Conservation (phyloP, 2,888 invertebrate genomes). For the Pocota personata region DNA sequence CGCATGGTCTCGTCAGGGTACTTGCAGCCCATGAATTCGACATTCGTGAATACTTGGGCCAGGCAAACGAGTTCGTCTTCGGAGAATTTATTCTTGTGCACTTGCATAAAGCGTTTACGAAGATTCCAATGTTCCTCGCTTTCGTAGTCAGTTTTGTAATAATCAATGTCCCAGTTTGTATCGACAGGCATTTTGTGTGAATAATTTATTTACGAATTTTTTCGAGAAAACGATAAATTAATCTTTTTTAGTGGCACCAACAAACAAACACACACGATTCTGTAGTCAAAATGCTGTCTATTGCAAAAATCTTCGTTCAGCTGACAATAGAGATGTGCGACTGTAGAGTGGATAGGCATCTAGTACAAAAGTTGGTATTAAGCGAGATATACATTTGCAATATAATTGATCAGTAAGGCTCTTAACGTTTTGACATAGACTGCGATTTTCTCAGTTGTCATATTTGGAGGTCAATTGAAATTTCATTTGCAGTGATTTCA, state of each 20-base stretch:
- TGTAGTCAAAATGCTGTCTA: neutral
- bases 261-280: neutral
- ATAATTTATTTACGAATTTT: neutral
- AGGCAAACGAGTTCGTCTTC: constrained; percentile 92
- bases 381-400: too few species aligned
- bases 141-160: constrained; percentile 90
- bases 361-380: too few species aligned
- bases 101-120: constrained; percentile 89
- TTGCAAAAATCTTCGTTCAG: neutral
- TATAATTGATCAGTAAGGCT: too few species aligned
- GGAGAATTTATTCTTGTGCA: constrained; percentile 90
- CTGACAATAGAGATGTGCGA: neutral
- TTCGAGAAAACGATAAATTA: neutral
- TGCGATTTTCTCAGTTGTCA: too few species aligned
- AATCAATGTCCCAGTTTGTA: constrained; percentile 89
- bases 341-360: neutral
- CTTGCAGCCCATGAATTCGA: constrained; percentile 85
- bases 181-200: constrained; percentile 34
- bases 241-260: neutral
- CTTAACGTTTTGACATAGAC: too few species aligned
- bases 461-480: too few species aligned
- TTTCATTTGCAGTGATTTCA: too few species aligned
- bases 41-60: constrained; percentile 95
- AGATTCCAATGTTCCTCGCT: constrained; percentile 96
- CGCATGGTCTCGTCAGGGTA: constrained; percentile 93